Conservation (phyloP, 92 coral and sea anemone species). For the Epizoanthus illoricatus region DNA sequence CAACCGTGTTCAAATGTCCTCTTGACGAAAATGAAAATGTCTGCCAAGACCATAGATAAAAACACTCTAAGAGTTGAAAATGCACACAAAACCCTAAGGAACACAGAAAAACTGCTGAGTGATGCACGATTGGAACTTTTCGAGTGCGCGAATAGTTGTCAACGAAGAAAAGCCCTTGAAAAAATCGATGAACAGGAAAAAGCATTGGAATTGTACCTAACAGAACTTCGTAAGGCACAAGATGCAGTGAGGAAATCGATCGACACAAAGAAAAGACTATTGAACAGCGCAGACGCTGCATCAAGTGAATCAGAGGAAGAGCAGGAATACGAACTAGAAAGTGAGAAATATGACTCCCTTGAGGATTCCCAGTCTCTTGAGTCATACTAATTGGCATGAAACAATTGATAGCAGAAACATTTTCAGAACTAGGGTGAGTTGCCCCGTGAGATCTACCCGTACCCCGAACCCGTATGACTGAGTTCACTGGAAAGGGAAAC, state of each 20-base stretch:
- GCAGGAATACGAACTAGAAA: too few species aligned
- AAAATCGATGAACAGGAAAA: constrained; percentile 27
- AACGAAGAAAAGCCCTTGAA: background rate
- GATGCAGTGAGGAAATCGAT: constrained; percentile 32
- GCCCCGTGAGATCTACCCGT: too few species aligned
- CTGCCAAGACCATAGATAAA: constrained; percentile 30
- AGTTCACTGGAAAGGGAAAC: too few species aligned
- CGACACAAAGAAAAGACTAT: too few species aligned
- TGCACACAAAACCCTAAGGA: background rate
- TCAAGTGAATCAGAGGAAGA: too few species aligned
- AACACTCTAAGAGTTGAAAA: constrained; percentile 37
- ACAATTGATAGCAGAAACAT: too few species aligned
- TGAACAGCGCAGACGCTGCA: too few species aligned
- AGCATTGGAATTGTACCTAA: constrained; percentile 31
- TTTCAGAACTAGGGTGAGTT: too few species aligned
- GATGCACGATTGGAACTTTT: background rate
- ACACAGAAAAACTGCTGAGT: background rate
- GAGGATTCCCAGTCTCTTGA: too few species aligned
- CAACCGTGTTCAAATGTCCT: background rate
- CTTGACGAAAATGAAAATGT: background rate
- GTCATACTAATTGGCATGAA: too few species aligned
- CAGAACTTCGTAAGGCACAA: constrained; percentile 43
- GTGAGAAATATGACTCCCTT: too few species aligned
- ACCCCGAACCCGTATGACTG: too few species aligned
- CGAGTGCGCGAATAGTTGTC: background rate